A percentile compares a stretch with the other conserved stretches of the same genome.
phyloP scores from a whole-genome alignment of 2,888 invertebrate genomes.

The Hydrotaea diabolus region DNA sequence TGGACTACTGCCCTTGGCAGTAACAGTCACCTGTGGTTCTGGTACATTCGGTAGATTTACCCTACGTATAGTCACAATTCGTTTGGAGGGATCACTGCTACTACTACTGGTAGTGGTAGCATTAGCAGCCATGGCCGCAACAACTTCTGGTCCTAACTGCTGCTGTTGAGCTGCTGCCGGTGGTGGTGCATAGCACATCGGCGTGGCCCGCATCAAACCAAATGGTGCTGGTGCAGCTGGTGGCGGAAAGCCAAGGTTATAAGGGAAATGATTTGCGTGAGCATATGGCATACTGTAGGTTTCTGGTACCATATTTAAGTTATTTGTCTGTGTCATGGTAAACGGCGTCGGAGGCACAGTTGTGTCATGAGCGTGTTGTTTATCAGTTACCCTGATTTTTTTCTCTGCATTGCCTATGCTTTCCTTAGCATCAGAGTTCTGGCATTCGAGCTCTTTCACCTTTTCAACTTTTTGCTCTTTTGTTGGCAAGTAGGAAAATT shows the following conservation, averaged over 20 bases:
- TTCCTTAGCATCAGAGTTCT: conserved; percentile 9
- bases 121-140: conserved; percentile 76
- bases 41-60: conserved; percentile 85
- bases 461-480: conserved; percentile 79
- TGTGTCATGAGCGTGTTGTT: conserved; percentile 57
- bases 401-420: conserved; percentile 40
- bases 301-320: conserved; percentile 53
- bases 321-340: conserved; percentile 49
- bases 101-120: conserved; percentile 63
- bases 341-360: conserved; percentile 55
- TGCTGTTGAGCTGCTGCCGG: conserved; percentile 66
- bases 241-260: conserved; percentile 66
- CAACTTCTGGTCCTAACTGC: conserved; percentile 74
- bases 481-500: conserved; percentile 79
- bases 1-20: conserved; percentile 87
- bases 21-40: conserved; percentile 89
- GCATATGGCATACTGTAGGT: conserved; percentile 71
- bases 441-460: conserved; percentile 72
- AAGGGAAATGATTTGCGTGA: conserved; percentile 71
- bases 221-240: conserved; percentile 65
- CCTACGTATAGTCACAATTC: conserved; percentile 87
- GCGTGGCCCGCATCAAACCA: conserved; percentile 72
- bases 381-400: conserved; percentile 46
- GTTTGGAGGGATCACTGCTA: conserved; percentile 79
- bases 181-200: conserved; percentile 78